Base-by-base conservation (phyloP, 2,797 vertebrate species). In the Phataginus tetradactyla region DNA sequence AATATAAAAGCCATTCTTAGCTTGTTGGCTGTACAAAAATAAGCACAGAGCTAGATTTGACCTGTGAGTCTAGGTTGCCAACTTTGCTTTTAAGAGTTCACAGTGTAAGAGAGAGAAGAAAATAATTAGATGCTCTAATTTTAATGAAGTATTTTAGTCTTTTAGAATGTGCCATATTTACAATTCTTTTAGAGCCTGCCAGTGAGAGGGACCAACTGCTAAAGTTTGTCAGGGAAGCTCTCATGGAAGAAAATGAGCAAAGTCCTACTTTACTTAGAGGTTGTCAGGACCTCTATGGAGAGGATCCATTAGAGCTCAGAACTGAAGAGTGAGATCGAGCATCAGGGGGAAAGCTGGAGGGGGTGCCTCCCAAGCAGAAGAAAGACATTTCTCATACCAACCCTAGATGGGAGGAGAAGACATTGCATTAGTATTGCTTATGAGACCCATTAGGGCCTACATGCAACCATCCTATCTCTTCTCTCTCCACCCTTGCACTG, bases 251-350 rank as follows among this genome's bases (percentile, higher is more conserved):
- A 51, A 90, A 80, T 42, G 66, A 81, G 23, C 13, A 39, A 9
- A 18, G 3, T 2, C 5, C 20, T 37, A 27, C 32, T 71, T 59
- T 84, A 78, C 66, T 17, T 66, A 57, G 21, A 15, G n/a, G 32
- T 69, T 77, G 34, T 77, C 29, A 84, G 39, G 64, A 72, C 13
- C 14, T 61, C 27, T 61, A 4, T 53, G 11, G 18, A 13, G 23
- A 75, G 51, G 32, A 86, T 27, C 23, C 14, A 68, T 51, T 68
- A 81, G 93, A 96, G 17, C 74, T 80, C 66, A 90, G 74, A 96
- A 86, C 37, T 51, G 42, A 72, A 34, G n/a, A 4, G 1, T 74
- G 83, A 68, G 39, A 64, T 32, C 49, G 51, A 68, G 59, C 9
- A 18, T 39, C 49, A 49, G 4, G 34, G 49, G 55, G 72, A 61